These are phyloP conservation scores for Pygathrix nemaeus DNA, from an alignment of 2,113 vertebrate genomes.

Conservation along the genomic window DNA sequence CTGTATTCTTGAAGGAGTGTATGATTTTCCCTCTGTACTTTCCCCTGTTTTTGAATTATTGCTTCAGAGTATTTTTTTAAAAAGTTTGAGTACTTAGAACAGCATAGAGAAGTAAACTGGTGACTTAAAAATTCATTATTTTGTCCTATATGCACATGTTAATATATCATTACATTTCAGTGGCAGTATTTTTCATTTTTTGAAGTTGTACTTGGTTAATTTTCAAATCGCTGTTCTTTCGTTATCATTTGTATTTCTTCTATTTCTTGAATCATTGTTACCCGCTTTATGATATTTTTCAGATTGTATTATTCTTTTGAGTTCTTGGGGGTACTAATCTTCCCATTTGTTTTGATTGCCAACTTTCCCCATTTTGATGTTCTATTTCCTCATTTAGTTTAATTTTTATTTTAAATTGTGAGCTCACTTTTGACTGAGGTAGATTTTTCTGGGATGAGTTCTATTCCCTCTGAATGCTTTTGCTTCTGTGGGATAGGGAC, in stretches of 20 bases:
- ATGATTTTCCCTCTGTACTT: neutral
- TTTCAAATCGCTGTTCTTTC: neutral
- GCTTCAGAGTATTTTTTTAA: neutral
- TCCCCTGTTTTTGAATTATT: neutral
- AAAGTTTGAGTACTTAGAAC: neutral
- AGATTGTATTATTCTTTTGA: neutral
- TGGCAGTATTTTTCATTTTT: neutral
- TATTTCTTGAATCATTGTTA: neutral
- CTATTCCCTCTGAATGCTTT: neutral
- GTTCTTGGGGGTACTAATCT: neutral
- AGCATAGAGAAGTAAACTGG: neutral
- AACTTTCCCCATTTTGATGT: neutral
- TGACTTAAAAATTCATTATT: neutral
- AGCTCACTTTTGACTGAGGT: neutral
- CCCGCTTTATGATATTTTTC: neutral
- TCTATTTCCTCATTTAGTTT: neutral
- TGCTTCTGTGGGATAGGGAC: neutral
- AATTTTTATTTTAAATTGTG: neutral
- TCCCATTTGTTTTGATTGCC: neutral
- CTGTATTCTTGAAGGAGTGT: neutral
- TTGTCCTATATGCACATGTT: neutral
- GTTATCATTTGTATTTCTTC: neutral
- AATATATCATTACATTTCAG: neutral
- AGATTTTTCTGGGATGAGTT: neutral
- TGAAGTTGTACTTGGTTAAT: neutral